Percentiles rank a stretch among this genome's conserved stretches.
These are phyloP conservation scores for Anastrepha ludens DNA, from an alignment of 1,140 invertebrate genomes.

Conservation along the genomic window DNA sequence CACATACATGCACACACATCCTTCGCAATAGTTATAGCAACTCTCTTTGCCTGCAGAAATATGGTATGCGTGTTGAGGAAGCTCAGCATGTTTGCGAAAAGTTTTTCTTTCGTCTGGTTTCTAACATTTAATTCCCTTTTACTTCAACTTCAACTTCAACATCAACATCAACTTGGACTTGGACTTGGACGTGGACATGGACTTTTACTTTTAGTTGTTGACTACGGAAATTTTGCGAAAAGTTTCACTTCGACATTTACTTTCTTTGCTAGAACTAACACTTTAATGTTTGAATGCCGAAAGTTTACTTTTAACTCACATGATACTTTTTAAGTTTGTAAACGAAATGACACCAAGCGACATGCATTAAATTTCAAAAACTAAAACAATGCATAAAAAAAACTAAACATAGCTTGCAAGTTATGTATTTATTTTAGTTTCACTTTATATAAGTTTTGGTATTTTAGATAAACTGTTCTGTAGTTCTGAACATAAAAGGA, in stretches of 20 bases:
- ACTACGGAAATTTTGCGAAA: background rate
- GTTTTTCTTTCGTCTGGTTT: slow-evolving; percentile 25
- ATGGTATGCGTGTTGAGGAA: background rate
- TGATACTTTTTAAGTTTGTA: slow-evolving; percentile 18
- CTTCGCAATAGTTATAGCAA: no score
- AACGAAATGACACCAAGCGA: background rate
- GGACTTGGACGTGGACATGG: background rate
- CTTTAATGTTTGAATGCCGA: slow-evolving; percentile 29
- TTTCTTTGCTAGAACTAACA: slow-evolving; percentile 26
- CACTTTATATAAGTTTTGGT: background rate
- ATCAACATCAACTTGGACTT: background rate
- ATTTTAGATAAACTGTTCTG: background rate
- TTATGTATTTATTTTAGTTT: background rate
- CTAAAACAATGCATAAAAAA: background rate
- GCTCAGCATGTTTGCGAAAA: background rate
- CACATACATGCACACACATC: background rate
- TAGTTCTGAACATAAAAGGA: background rate
- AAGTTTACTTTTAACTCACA: slow-evolving; percentile 26
- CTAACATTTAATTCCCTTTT: slow-evolving; percentile 14
- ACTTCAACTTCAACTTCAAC: slow-evolving; percentile 9
- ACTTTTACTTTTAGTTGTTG: slow-evolving; percentile 24
- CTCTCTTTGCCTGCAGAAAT: no score
- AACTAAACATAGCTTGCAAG: background rate
- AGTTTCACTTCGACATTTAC: background rate
- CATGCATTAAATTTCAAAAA: background rate